Evolutionary conservation across 2,888 invertebrate species (phyloP).

Genomic region (Leucophenga montana): DNA sequence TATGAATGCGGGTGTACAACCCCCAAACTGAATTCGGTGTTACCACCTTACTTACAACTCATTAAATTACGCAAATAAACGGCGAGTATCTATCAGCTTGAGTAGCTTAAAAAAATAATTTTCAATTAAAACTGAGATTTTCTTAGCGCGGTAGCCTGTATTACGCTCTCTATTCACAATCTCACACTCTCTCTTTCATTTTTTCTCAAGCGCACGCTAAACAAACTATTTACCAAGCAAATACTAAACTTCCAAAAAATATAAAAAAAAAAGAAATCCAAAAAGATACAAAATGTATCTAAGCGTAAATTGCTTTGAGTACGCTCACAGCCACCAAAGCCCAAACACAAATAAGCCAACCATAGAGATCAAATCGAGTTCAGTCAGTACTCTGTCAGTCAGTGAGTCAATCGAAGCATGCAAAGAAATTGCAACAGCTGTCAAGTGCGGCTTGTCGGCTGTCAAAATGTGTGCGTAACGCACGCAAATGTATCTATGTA

Average conservation of each 20-base stretch:
- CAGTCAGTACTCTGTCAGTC: background rate
- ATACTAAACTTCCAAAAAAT: constrained; percentile 42
- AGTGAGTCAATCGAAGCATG: constrained; percentile 41
- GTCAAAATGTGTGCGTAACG: constrained; percentile 18
- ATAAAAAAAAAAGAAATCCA: too few relatives aligned
- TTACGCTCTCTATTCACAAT: too few relatives aligned
- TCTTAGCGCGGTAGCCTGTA: constrained; percentile 28
- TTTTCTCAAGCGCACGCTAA: constrained; percentile 29
- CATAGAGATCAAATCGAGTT: constrained; percentile 7
- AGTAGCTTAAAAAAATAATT: constrained; percentile 41
- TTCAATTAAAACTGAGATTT: constrained; percentile 48
- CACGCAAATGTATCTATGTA: constrained; percentile 15
- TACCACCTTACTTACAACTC: constrained; percentile 15
- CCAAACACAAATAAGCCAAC: constrained; percentile 41
- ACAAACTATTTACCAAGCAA: constrained; percentile 52
- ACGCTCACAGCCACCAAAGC: constrained; percentile 35
- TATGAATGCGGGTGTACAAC: too few relatives aligned
- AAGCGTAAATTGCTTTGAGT: constrained; percentile 43
- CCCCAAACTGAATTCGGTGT: too few relatives aligned
- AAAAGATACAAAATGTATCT: constrained; percentile 37
- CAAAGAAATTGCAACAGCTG: constrained; percentile 64
- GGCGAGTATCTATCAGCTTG: constrained; percentile 22
- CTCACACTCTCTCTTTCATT: background rate
- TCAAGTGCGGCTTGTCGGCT: constrained; percentile 53
- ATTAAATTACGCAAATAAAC: constrained; percentile 52